Percentiles rank a stretch among this genome's conserved stretches.
Evolutionary conservation across 2,888 invertebrate genomes (phyloP).

Genomic region (Eilema caniola): DNA sequence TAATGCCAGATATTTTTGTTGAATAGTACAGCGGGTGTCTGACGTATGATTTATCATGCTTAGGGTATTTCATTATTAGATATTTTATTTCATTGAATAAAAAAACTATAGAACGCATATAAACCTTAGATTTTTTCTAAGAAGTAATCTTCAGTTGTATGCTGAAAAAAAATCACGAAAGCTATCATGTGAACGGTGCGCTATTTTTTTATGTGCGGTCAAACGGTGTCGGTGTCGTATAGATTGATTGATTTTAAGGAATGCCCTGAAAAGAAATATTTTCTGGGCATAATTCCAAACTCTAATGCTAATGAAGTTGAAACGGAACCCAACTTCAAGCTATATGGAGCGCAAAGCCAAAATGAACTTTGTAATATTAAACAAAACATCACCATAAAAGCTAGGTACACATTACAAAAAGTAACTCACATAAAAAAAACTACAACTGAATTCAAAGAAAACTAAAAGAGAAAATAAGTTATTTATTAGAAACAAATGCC

Average conservation of each 20-base stretch:
- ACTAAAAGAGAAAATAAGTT: background rate
- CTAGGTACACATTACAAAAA: no score
- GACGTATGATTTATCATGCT: slow-evolving; percentile 16
- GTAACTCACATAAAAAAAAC: background rate
- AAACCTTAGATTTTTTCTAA: no score
- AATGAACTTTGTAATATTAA: no score
- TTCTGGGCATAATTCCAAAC: no score
- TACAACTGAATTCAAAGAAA: no score
- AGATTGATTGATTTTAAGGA: background rate
- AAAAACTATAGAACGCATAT: background rate
- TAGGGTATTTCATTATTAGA: background rate
- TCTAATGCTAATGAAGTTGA: no score
- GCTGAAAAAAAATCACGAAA: background rate
- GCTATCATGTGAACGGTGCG: background rate
- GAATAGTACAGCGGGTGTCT: background rate
- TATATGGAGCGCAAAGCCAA: no score
- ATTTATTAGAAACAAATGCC: background rate
- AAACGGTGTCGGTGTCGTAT: background rate
- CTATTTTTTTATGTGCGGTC: background rate
- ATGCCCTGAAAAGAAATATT: background rate
- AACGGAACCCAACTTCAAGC: no score
- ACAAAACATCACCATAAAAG: no score
- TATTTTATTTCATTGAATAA: background rate
- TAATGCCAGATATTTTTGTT: slow-evolving; percentile 31
- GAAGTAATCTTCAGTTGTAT: background rate